phyloP scores from a whole-genome alignment of 2,113 vertebrate genomes.

The Microtus richardsoni region DNA sequence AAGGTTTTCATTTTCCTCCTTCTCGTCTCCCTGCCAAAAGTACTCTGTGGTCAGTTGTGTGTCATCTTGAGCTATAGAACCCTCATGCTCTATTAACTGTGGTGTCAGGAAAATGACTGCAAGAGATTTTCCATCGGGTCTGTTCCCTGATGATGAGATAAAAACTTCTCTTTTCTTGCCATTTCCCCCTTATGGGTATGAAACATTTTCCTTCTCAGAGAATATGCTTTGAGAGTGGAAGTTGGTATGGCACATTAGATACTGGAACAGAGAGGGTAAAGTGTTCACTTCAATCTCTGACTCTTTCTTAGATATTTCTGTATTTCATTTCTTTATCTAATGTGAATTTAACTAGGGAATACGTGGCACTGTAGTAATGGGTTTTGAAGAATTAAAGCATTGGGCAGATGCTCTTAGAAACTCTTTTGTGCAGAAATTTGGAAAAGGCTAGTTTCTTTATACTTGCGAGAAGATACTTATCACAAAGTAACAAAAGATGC shows the following conservation, averaged over 20 bases:
- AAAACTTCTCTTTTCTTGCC: slow-evolving; percentile 48
- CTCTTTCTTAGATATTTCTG: slow-evolving; percentile 51
- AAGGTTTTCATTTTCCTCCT: slow-evolving; percentile 68
- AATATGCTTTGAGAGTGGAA: slow-evolving; percentile 4
- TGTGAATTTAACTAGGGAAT: slow-evolving; percentile 57
- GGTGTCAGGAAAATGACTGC: slow-evolving; percentile 84
- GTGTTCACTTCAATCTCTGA: slow-evolving; percentile 45
- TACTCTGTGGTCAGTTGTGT: slow-evolving; percentile 62
- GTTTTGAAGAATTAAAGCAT: slow-evolving; percentile 39
- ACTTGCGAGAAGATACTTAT: slow-evolving; percentile 70
- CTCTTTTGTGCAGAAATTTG: slow-evolving; percentile 62
- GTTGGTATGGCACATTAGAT: slow-evolving; percentile 39
- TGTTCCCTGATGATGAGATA: slow-evolving; percentile 71
- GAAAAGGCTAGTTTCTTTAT: slow-evolving; percentile 55
- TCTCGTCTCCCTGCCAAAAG: slow-evolving; percentile 53
- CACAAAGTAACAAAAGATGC: slow-evolving; percentile 67
- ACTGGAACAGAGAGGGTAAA: slow-evolving; percentile 51
- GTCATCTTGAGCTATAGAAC: slow-evolving; percentile 72
- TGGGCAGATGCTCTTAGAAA: slow-evolving; percentile 51
- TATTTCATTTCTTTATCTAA: slow-evolving; percentile 53
- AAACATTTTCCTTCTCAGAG: slow-evolving; percentile 67
- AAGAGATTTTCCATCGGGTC: slow-evolving; percentile 84
- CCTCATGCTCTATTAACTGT: slow-evolving; percentile 84
- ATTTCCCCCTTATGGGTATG: neutral
- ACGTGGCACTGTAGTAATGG: slow-evolving; percentile 63